A percentile compares a stretch with the other conserved stretches of the same genome.
These are phyloP conservation scores for Caenorhabditis sp. DNA, from an alignment of 2,888 invertebrate species.

Conservation along the genomic window DNA sequence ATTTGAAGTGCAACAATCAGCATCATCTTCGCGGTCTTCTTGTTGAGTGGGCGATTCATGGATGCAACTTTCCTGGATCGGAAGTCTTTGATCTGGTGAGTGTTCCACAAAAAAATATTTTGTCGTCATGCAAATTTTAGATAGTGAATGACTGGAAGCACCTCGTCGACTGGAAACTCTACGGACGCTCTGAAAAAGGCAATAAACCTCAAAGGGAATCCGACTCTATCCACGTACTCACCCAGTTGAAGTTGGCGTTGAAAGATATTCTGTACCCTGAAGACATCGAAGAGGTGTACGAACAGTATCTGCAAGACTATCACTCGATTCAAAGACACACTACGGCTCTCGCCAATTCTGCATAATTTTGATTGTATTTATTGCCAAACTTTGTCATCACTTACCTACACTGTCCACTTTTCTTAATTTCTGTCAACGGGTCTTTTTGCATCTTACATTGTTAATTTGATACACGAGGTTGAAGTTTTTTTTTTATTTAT, in stretches of 20 bases:
- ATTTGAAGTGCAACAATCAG: conserved; percentile 25
- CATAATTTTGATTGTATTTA: not conserved
- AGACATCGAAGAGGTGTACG: conserved; percentile 46
- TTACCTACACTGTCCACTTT: too few relatives aligned
- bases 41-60: conserved; percentile 20
- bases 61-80: conserved; percentile 56
- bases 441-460: not conserved
- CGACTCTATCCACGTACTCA: conserved; percentile 7
- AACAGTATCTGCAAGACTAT: conserved; percentile 43
- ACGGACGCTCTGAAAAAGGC: not conserved
- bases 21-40: conserved; percentile 23
- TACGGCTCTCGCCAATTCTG: not conserved
- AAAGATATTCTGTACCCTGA: conserved; percentile 21
- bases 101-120: not conserved
- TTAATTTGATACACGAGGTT: conserved; percentile 7
- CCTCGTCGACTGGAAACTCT: conserved; percentile 18
- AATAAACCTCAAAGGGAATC: not conserved
- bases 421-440: too few relatives aligned
- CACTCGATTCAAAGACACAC: conserved; percentile 22
- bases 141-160: conserved; percentile 56
- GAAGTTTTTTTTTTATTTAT: not conserved
- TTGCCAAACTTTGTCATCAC: too few relatives aligned
- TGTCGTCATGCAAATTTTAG: conserved; percentile 22
- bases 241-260: not conserved
- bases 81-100: conserved; percentile 56